A percentile compares a stretch with the other conserved stretches of the same genome.
phyloP scores from a whole-genome alignment of 1,140 invertebrate species.

The Hyles euphorbiae region DNA sequence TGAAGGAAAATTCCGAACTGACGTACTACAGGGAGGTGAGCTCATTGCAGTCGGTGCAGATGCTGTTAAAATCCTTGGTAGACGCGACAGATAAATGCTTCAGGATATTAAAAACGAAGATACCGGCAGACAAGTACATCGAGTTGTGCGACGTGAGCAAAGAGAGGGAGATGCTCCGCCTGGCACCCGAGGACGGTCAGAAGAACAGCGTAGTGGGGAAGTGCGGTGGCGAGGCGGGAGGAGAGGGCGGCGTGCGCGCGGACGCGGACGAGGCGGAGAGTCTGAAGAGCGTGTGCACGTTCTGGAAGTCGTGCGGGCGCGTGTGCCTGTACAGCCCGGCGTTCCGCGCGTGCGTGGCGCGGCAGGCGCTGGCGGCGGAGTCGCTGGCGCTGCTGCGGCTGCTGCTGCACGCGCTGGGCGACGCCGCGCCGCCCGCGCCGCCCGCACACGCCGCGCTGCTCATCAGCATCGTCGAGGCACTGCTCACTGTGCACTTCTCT shows the following conservation, averaged over 20 bases:
- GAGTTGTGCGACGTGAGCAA: slow-evolving; percentile 48
- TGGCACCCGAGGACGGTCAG: neutral
- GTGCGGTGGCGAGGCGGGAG: slow-evolving; percentile 1
- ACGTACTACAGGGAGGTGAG: slow-evolving; percentile 54
- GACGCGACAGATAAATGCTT: slow-evolving; percentile 67
- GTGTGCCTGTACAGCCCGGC: slow-evolving; percentile 77
- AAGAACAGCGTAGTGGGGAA: slow-evolving; percentile 36
- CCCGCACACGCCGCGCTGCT: slow-evolving; percentile 18
- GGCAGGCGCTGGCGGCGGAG: slow-evolving; percentile 43
- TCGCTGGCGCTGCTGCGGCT: slow-evolving; percentile 60
- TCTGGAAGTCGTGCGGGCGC: slow-evolving; percentile 77
- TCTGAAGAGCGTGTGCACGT: slow-evolving; percentile 57
- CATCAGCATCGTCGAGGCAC: slow-evolving; percentile 59
- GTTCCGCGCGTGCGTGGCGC: slow-evolving; percentile 70
- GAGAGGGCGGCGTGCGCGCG: slow-evolving; percentile 16
- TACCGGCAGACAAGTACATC: slow-evolving; percentile 39
- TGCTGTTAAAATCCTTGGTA: slow-evolving; percentile 73
- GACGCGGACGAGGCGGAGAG: slow-evolving; percentile 33
- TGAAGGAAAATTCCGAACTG: slow-evolving; percentile 51
- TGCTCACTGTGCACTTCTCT: slow-evolving; percentile 65
- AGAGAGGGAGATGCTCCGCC: slow-evolving; percentile 36
- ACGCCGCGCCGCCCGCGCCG: slow-evolving; percentile 4
- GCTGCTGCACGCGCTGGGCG: slow-evolving; percentile 46
- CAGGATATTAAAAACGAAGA: slow-evolving; percentile 49
- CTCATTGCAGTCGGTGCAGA: slow-evolving; percentile 65